Conservation (phyloP, 2,113 vertebrate genomes). For the Oryctolagus cuniculus region mOryCun1.1 NC_091438.1:157771501-157772000, state of each 20-base stretch:
- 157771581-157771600: neutral
- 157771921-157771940: neutral
- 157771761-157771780: neutral
- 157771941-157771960: neutral
- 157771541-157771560: accelerated
- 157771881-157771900: neutral
- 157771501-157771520: neutral
- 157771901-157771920: neutral
- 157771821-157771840: neutral
- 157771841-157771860: neutral
- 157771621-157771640: accelerated
- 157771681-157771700: neutral
- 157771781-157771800: neutral
- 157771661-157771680: neutral
- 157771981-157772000: neutral
- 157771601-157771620: neutral
- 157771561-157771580: too few species aligned
- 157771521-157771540: neutral
- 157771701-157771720: neutral
- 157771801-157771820: neutral
- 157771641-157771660: neutral
- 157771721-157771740: neutral
- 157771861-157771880: neutral
- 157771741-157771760: neutral
- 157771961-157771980: neutral